These are phyloP conservation scores for Eonycteris spelaea DNA, from an alignment of 2,113 vertebrate genomes.

Conservation along the genomic window DNA sequence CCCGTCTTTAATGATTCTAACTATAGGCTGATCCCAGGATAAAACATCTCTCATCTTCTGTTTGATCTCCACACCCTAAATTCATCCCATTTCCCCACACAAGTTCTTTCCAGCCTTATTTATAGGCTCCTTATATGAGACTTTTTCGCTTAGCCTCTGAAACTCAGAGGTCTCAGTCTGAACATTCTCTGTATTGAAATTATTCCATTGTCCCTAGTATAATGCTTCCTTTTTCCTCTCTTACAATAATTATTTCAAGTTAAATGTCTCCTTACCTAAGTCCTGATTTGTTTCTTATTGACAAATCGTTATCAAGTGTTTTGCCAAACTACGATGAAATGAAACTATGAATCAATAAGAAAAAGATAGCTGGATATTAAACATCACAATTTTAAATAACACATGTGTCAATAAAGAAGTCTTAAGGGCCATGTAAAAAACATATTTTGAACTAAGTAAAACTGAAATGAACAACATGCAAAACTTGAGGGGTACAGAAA, in stretches of 20 bases:
- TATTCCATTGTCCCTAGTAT: background rate
- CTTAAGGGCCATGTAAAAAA: background rate
- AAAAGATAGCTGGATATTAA: background rate
- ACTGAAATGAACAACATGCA: background rate
- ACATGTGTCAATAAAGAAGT: background rate
- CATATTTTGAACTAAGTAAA: background rate
- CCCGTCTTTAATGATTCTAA: background rate
- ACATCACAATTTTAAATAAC: background rate
- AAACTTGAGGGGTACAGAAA: background rate
- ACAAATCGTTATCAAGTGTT: background rate
- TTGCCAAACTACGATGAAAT: background rate
- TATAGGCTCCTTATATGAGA: background rate
- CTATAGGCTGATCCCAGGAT: background rate
- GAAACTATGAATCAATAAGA: background rate
- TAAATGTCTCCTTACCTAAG: background rate
- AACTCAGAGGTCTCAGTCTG: background rate
- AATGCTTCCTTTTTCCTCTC: no score
- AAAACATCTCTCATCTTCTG: background rate
- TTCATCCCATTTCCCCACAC: background rate
- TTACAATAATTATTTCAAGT: background rate
- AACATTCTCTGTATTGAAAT: background rate
- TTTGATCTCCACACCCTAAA: no score
- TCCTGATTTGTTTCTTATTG: background rate
- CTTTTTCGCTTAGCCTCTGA: background rate
- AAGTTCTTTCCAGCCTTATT: background rate